A percentile compares a stretch with the other conserved stretches of the same genome.
These are phyloP conservation scores for Toxotes chatareus DNA, from an alignment of 2,113 vertebrate genomes.

Conservation along the genomic window DNA sequence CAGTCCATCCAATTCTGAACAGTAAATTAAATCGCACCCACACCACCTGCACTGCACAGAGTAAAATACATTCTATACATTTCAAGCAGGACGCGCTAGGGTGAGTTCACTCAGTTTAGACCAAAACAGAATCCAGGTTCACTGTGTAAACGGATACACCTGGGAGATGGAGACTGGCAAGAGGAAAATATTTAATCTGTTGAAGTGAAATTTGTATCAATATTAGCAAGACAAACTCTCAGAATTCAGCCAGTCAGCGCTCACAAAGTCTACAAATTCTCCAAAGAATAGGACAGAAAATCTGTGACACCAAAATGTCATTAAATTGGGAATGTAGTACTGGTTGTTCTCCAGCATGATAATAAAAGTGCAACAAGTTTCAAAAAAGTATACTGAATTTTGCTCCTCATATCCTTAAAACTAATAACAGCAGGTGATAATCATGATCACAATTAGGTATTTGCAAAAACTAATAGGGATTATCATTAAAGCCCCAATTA, in stretches of 20 bases:
- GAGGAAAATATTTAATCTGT: not conserved
- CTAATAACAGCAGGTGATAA: constrained; percentile 1
- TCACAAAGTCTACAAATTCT: not conserved
- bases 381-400: not conserved
- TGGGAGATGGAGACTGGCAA: not conserved
- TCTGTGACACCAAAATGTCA: not conserved
- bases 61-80: not conserved
- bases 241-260: not conserved
- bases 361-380: not conserved
- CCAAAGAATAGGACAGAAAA: not conserved
- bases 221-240: not conserved
- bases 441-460: not conserved
- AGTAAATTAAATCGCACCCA: constrained; percentile 4
- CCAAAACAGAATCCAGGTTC: not conserved
- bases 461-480: constrained; percentile 1
- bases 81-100: not conserved
- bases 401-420: not conserved
- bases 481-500: constrained; percentile 1
- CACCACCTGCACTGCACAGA: not conserved
- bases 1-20: constrained; percentile 3
- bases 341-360: not conserved
- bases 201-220: not conserved
- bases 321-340: not conserved
- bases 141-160: not conserved
- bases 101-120: not conserved